Percentiles rank a stretch among this genome's conserved stretches.
Conservation (phyloP, 2,797 vertebrate genomes). For the Leptodactylus fallax region DNA sequence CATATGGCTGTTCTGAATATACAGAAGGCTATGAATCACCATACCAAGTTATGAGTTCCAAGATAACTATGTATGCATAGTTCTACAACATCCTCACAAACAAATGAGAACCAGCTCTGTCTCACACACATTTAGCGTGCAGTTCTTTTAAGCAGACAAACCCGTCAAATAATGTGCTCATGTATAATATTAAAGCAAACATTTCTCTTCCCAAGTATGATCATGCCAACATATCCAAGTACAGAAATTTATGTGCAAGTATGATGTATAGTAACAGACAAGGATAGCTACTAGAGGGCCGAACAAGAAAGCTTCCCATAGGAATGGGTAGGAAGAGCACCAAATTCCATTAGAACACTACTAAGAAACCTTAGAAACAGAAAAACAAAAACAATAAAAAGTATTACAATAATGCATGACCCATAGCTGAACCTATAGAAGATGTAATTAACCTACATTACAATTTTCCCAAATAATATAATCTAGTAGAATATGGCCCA, state of each 20-base stretch:
- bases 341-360: neutral
- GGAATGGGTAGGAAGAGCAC: neutral
- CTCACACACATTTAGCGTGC: too few species aligned
- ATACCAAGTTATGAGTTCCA: too few species aligned
- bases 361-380: neutral
- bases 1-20: neutral
- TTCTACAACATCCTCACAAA: too few species aligned
- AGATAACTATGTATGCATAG: too few species aligned
- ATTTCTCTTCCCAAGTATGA: neutral
- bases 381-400: neutral
- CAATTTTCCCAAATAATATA: neutral
- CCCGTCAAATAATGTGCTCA: neutral
- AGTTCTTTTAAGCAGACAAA: neutral
- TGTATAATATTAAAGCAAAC: neutral
- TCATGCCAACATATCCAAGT: too few species aligned
- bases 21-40: neutral
- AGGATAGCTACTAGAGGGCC: neutral
- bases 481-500: slow-evolving; percentile 12
- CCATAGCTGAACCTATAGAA: too few species aligned
- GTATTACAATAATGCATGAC: neutral
- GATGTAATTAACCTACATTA: neutral
- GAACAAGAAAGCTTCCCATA: neutral
- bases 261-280: neutral
- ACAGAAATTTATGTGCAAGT: neutral
- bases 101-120: too few species aligned